Evolutionary conservation across 2,888 invertebrate genomes (phyloP).

Genomic region (Chromoteleia sp.): DNA sequence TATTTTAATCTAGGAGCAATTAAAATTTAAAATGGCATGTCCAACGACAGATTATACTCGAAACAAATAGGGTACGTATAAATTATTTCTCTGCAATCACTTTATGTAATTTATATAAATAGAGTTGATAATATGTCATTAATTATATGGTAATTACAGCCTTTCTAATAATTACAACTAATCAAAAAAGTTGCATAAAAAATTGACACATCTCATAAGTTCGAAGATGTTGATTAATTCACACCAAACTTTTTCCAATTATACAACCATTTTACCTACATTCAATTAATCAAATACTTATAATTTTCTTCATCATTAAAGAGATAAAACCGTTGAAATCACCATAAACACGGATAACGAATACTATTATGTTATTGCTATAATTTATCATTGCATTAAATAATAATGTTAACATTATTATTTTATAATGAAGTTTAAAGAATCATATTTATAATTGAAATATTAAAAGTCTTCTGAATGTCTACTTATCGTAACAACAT

Average conservation of each 20-base stretch:
- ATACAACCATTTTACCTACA: neutral
- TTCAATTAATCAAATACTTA: conserved; percentile 4
- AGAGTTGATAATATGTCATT: conserved; percentile 17
- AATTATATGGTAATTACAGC: conserved; percentile 22
- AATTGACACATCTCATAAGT: conserved; percentile 2
- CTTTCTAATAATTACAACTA: conserved; percentile 10
- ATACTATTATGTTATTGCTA: too few species aligned
- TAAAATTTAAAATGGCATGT: too few species aligned
- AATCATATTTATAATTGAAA: neutral
- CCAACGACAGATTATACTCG: too few species aligned
- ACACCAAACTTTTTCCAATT: conserved; percentile 6
- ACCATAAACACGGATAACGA: too few species aligned
- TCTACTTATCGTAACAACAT: too few species aligned
- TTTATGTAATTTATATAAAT: conserved; percentile 5
- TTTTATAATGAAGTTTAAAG: too few species aligned
- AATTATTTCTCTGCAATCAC: conserved; percentile 4
- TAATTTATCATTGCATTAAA: too few species aligned
- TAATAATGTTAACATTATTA: too few species aligned
- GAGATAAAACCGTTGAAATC: too few species aligned
- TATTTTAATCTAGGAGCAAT: too few species aligned
- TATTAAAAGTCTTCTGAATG: too few species aligned
- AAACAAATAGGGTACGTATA: neutral
- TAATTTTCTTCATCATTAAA: neutral
- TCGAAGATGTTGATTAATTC: conserved; percentile 6
- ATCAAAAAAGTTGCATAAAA: conserved; percentile 10